Evolutionary conservation across 2,113 vertebrate genomes (phyloP), one percentile per base, ranked within the genome.

Genomic region (Amphiprion ocellaris): DNA sequence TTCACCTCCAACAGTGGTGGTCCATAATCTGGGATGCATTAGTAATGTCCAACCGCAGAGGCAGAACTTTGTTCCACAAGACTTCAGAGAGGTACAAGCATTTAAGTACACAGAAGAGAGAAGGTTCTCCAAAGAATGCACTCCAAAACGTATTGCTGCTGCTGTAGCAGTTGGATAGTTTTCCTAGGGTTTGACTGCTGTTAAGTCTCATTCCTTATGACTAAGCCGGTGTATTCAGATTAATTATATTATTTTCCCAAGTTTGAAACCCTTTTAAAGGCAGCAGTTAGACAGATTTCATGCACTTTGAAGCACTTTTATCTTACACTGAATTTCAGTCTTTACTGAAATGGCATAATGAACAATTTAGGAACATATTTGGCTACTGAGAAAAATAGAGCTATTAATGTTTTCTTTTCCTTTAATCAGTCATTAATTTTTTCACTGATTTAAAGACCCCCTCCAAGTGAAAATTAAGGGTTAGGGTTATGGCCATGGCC

Each of bases 11-110:
- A 88, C 84, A 69, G 84, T n/a, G 80, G 85, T 81, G 86, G 90
- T 88, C 81, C 79, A 60, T 90, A 82, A 90, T 91, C 77, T 90
- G 81, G 84, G 69, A 82, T 53, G 30, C 65, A 86, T 90, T 87
- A 85, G 58, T 72, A 80, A 69, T 64, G 73, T 82, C 56, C 75
- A 81, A 81, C 85, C 79, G 71, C 77, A 75, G 81, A 46, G 69
- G 46, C 61, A 84, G 69, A 80, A 76, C 47, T 69, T 67, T 83
- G 74, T 81, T 87, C 60, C 77, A 82, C 66, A 21, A 56, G 30
- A 70, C 37, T 80, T 74, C 24, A 44, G 50, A 73, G 79, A 80
- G 62, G 56, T 69, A 67, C 46, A 77, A 61, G 26, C 17, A 54
- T 74, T 79, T 71, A 52, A 79, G 65, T 53, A 66, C 28, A 80